Evolutionary conservation across 2,797 vertebrate genomes (phyloP).

Genomic region (Myoxocephalus aenaeus): DNA sequence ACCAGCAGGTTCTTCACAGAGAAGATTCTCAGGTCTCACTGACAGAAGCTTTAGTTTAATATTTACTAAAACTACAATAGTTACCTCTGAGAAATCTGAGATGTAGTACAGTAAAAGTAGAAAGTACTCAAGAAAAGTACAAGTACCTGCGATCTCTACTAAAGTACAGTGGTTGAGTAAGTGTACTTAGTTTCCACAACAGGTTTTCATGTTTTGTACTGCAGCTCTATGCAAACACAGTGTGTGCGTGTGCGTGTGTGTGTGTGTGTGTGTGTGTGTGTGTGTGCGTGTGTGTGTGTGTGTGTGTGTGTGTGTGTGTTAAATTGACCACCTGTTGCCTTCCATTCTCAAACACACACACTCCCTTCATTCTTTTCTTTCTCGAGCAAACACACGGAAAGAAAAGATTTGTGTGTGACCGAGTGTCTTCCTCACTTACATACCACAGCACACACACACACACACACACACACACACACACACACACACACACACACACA

Average conservation of each 20-base stretch:
- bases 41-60: too few species aligned
- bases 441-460: too few species aligned
- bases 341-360: conserved; percentile 54
- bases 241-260: neutral
- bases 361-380: conserved; percentile 52
- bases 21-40: too few species aligned
- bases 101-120: too few species aligned
- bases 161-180: neutral
- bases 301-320: conserved; percentile 7
- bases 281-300: conserved; percentile 18
- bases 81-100: too few species aligned
- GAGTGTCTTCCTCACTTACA: conserved; percentile 17
- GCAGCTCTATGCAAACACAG: neutral
- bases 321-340: conserved; percentile 67
- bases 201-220: neutral
- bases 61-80: too few species aligned
- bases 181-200: neutral
- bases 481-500: conserved; percentile 12
- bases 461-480: conserved; percentile 20
- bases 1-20: too few species aligned
- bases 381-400: conserved; percentile 45
- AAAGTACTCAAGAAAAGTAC: too few species aligned
- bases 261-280: conserved; percentile 32
- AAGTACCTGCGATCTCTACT: too few species aligned
- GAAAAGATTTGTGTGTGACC: conserved; percentile 28